Percentiles rank a stretch among this genome's conserved stretches.
phyloP scores from a whole-genome alignment of 1,140 invertebrate species.

The Hyposmocoma kahamanoa region DNA sequence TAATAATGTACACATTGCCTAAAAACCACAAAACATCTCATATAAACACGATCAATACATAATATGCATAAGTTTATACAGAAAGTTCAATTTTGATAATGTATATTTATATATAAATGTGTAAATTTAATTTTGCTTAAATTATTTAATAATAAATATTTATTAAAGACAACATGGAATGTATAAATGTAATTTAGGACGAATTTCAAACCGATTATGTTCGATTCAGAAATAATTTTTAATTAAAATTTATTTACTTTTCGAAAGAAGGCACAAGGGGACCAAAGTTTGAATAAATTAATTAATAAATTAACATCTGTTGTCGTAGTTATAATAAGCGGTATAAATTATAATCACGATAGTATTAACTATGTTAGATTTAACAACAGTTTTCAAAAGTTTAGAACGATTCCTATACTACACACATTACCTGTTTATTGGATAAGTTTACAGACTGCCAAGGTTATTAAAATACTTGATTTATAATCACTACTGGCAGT shows the following conservation, averaged over 20 bases:
- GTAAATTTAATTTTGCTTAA: constrained; percentile 1
- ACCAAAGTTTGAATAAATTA: background rate
- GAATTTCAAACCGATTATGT: background rate
- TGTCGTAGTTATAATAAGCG: background rate
- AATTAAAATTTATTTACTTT: constrained; percentile 15
- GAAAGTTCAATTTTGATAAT: background rate
- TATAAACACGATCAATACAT: too few relatives aligned
- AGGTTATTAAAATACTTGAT: background rate
- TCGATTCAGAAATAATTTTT: too few relatives aligned
- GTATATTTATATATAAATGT: background rate
- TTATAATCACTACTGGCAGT: background rate
- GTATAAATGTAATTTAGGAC: constrained; percentile 11
- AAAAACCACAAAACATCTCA: too few relatives aligned
- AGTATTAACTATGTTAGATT: too few relatives aligned
- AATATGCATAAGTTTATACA: background rate
- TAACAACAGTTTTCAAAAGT: too few relatives aligned
- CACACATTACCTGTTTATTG: too few relatives aligned
- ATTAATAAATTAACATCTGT: background rate
- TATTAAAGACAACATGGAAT: constrained; percentile 33
- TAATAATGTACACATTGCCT: too few relatives aligned
- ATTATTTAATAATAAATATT: constrained; percentile 24
- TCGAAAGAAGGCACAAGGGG: constrained; percentile 32
- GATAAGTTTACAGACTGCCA: too few relatives aligned
- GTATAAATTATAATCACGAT: too few relatives aligned
- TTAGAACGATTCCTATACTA: too few relatives aligned